Conservation (phyloP, 2,113 vertebrate species). For the Peromyscus polionotus region DNA sequence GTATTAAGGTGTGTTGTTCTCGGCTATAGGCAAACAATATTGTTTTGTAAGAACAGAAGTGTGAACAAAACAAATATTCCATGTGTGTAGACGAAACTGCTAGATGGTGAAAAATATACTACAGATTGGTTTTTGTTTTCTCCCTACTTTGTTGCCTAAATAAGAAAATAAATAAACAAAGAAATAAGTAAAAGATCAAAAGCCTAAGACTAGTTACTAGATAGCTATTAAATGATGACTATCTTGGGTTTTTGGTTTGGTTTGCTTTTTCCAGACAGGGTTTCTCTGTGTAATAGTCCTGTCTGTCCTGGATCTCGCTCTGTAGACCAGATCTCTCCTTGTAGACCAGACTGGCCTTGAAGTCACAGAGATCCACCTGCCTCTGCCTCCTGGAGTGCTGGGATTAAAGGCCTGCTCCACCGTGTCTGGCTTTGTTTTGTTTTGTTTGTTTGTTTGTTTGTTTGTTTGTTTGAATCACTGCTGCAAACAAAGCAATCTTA, state of each 20-base stretch:
- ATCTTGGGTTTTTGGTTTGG: neutral
- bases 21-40: neutral
- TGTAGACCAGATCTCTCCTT: neutral
- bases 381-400: neutral
- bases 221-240: conserved; percentile 13
- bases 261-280: neutral
- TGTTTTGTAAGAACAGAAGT: neutral
- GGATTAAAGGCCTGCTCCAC: neutral
- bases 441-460: neutral
- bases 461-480: neutral
- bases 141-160: neutral
- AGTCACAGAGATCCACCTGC: neutral
- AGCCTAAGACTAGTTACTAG: conserved; percentile 4
- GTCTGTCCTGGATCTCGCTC: neutral
- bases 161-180: neutral
- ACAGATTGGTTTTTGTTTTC: neutral
- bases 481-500: neutral
- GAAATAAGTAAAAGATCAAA: neutral
- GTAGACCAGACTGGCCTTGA: neutral
- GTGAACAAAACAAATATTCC: neutral
- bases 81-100: neutral
- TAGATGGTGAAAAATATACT: neutral
- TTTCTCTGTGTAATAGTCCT: neutral
- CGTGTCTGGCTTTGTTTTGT: neutral
- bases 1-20: neutral